Conservation (phyloP, 2,888 invertebrate genomes). For the Heterodera filipjevi region DNA sequence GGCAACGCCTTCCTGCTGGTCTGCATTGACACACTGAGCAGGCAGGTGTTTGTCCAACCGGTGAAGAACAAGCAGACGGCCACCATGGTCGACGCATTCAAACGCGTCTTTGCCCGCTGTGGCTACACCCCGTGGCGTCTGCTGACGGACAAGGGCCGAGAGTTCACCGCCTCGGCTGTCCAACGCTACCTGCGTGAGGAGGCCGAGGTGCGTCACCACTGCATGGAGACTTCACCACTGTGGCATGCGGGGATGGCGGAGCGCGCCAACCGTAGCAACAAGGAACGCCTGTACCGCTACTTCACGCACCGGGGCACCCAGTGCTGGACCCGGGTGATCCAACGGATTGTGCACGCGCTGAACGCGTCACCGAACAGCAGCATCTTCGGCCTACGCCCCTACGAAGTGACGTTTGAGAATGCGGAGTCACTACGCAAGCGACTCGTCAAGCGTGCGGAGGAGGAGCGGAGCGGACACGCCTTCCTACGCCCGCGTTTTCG, state of each 20-base stretch:
- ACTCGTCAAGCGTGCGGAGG: neutral
- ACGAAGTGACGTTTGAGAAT: slow-evolving; percentile 24
- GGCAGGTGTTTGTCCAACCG: neutral
- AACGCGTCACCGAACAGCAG: slow-evolving; percentile 26
- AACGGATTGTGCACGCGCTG: slow-evolving; percentile 23
- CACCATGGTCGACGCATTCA: neutral
- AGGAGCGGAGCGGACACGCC: neutral
- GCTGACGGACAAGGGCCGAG: neutral
- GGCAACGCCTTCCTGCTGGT: neutral
- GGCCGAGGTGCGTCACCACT: slow-evolving; percentile 3
- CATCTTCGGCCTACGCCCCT: slow-evolving; percentile 11
- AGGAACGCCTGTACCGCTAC: slow-evolving; percentile 13
- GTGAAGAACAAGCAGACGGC: neutral
- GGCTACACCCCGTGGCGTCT: neutral
- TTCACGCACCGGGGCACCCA: slow-evolving; percentile 3
- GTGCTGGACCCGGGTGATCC: slow-evolving; percentile 18
- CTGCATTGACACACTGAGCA: neutral
- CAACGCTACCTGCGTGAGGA: neutral
- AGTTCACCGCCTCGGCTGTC: neutral
- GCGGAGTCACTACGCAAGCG: neutral
- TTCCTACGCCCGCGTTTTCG: neutral
- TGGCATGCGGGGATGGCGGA: slow-evolving; percentile 13
- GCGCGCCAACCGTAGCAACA: slow-evolving; percentile 14
- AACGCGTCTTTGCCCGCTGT: neutral
- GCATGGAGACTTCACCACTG: neutral